phyloP scores from a whole-genome alignment of 2,888 invertebrate species.

The Watsonalla binaria region DNA sequence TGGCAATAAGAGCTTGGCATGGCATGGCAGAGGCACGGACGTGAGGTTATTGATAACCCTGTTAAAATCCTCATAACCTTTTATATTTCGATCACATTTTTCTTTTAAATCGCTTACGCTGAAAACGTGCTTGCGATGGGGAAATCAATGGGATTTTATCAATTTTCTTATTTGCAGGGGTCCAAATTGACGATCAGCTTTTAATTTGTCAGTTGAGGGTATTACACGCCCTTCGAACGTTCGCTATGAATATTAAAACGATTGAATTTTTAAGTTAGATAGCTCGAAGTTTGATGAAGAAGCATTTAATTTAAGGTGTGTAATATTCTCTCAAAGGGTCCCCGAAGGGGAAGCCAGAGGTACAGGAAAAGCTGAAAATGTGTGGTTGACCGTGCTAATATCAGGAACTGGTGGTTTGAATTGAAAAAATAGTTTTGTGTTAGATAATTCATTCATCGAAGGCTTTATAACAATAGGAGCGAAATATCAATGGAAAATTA shows the following conservation, averaged over 20 bases:
- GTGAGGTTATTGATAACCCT: neutral
- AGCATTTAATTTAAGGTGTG: neutral
- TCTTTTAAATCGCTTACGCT: constrained; percentile 1
- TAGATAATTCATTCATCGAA: too few species aligned
- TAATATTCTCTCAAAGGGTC: neutral
- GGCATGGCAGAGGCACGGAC: too few species aligned
- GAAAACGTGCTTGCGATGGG: neutral
- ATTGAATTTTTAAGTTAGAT: neutral
- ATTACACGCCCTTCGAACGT: neutral
- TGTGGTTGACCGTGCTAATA: too few species aligned
- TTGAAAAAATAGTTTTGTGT: too few species aligned
- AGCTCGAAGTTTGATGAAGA: neutral
- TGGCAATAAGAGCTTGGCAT: too few species aligned
- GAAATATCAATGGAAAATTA: too few species aligned
- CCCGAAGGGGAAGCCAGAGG: too few species aligned
- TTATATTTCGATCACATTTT: constrained; percentile 2
- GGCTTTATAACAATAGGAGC: too few species aligned
- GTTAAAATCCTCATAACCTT: constrained; percentile 1
- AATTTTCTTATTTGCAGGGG: constrained; percentile 1
- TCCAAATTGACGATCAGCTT: neutral
- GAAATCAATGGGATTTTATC: neutral
- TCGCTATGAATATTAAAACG: neutral
- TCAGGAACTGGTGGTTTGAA: too few species aligned
- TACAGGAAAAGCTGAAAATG: too few species aligned
- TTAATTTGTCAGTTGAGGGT: neutral